These are phyloP conservation scores for Drosophila neotestacea DNA, from an alignment of 2,888 invertebrate species.

Conservation along the genomic window DNA sequence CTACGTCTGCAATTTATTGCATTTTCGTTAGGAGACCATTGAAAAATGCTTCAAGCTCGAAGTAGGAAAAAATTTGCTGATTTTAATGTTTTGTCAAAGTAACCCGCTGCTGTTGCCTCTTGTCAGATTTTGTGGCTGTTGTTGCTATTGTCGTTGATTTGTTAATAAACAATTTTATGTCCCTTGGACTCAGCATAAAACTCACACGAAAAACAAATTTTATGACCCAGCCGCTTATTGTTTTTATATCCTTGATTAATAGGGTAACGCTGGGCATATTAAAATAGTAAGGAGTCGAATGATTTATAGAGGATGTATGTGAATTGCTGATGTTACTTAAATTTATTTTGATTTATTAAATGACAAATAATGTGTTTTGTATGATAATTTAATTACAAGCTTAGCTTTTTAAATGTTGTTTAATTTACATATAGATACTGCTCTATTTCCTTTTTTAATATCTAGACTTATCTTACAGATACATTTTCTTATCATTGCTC, in stretches of 20 bases:
- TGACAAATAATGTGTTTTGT: too few relatives aligned
- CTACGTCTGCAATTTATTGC: conserved; percentile 81
- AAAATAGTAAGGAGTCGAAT: neutral
- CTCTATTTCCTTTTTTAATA: too few relatives aligned
- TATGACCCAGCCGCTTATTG: conserved; percentile 69
- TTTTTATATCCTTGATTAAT: conserved; percentile 61
- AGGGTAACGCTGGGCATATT: conserved; percentile 49
- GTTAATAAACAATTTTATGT: conserved; percentile 80
- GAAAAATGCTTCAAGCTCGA: conserved; percentile 68
- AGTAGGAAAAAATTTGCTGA: conserved; percentile 63
- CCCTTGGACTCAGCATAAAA: conserved; percentile 64
- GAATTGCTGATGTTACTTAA: neutral
- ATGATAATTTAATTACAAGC: too few relatives aligned
- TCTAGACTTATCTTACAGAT: neutral
- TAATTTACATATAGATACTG: neutral
- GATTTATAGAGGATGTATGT: conserved; percentile 6
- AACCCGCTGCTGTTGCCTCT: conserved; percentile 20
- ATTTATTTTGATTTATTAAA: too few relatives aligned
- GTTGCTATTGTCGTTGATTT: conserved; percentile 72
- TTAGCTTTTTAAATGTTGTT: neutral
- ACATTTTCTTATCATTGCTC: conserved; percentile 7
- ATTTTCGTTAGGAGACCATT: conserved; percentile 70
- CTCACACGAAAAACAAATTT: conserved; percentile 70
- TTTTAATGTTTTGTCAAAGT: conserved; percentile 80
- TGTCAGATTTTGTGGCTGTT: conserved; percentile 14